Conservation (phyloP, 2,888 invertebrate genomes). For the Aricia artaxerxes region DNA sequence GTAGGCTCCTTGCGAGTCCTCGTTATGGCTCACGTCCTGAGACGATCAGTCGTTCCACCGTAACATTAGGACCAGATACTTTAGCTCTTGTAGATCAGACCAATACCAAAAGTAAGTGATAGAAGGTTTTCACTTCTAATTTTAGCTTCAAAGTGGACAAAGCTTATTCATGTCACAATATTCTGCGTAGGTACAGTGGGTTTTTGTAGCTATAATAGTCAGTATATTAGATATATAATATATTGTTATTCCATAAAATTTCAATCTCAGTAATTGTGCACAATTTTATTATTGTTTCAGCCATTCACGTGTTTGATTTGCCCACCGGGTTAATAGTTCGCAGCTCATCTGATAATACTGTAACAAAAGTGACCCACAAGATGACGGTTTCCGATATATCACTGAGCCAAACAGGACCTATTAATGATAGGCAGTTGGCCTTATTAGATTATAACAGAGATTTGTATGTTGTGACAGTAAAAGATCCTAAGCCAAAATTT, state of each 20-base stretch:
- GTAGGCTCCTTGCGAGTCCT: conserved; percentile 91
- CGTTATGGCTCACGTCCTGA: conserved; percentile 93
- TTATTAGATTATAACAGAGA: conserved; percentile 94
- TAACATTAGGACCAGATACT: conserved; percentile 92
- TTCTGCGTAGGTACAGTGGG: too few species aligned
- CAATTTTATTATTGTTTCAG: conserved; percentile 32
- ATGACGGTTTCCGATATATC: conserved; percentile 90
- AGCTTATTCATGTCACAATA: neutral
- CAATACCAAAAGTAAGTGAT: conserved; percentile 86
- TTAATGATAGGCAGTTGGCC: conserved; percentile 90
- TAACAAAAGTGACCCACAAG: conserved; percentile 87
- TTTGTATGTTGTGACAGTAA: conserved; percentile 88
- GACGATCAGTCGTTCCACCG: conserved; percentile 85
- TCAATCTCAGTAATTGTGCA: neutral
- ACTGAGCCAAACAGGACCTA: conserved; percentile 90
- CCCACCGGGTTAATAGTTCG: conserved; percentile 83
- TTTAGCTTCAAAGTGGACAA: neutral
- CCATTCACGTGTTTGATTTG: conserved; percentile 92
- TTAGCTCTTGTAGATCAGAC: conserved; percentile 91
- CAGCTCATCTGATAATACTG: conserved; percentile 85
- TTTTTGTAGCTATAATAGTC: too few species aligned
- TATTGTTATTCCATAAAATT: too few species aligned
- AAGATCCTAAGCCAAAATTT: conserved; percentile 83
- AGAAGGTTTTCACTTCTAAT: neutral
- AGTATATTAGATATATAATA: too few species aligned